These are phyloP conservation scores for Diorhabda carinulata DNA, from an alignment of 1,140 invertebrate species.

Conservation along the genomic window DNA sequence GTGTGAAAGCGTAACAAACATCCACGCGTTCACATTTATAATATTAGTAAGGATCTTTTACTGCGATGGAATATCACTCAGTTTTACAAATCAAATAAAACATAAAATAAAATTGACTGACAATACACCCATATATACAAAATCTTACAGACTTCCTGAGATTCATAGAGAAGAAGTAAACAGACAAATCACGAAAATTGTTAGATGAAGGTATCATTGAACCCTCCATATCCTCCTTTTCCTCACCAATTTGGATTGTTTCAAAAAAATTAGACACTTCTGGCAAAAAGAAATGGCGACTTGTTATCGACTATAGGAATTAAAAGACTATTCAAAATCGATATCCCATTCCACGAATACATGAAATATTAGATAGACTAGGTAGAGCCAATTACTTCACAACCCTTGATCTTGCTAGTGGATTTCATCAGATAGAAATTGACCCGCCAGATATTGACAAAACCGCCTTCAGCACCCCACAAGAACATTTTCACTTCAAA, in stretches of 20 bases:
- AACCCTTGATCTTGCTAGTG: not conserved
- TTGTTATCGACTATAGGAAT: constrained; percentile 45
- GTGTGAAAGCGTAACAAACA: too few relatives aligned
- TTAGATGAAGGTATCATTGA: too few relatives aligned
- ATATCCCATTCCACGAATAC: constrained; percentile 35
- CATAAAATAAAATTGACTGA: constrained; percentile 17
- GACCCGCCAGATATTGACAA: constrained; percentile 29
- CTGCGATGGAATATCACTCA: constrained; percentile 7
- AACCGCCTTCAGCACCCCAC: constrained; percentile 34
- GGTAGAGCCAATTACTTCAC: constrained; percentile 42
- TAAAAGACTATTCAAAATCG: constrained; percentile 46
- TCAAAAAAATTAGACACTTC: not conserved
- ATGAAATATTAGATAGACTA: constrained; percentile 42
- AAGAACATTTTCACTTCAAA: constrained; percentile 42
- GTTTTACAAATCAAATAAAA: constrained; percentile 18
- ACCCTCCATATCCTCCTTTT: too few relatives aligned
- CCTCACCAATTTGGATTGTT: too few relatives aligned
- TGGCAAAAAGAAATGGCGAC: not conserved
- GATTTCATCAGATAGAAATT: constrained; percentile 40
- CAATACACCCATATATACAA: constrained; percentile 5
- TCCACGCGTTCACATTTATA: too few relatives aligned
- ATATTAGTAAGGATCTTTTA: constrained; percentile 10
- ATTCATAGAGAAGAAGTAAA: constrained; percentile 12
- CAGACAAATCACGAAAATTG: not conserved
- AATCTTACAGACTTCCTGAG: constrained; percentile 4